phyloP scores from a whole-genome alignment of 2,888 invertebrate species.

The Drosophila cracens region DNA sequence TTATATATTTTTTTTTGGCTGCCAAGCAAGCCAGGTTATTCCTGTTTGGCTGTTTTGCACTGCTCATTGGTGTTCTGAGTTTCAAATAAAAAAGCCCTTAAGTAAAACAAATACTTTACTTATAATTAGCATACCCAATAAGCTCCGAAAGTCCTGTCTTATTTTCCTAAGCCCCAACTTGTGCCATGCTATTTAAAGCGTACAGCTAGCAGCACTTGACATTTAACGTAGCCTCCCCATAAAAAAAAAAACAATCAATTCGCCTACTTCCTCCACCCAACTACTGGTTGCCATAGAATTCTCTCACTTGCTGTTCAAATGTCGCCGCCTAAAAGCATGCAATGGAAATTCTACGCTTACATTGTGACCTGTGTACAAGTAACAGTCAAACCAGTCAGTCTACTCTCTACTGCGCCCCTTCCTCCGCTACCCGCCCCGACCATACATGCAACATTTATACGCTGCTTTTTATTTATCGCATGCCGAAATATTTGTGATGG shows the following conservation, averaged over 20 bases:
- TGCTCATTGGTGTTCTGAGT: not conserved
- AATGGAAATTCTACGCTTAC: constrained; percentile 35
- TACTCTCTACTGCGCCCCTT: not conserved
- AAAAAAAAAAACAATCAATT: constrained; percentile 42
- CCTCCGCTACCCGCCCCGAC: not conserved
- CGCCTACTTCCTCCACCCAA: not conserved
- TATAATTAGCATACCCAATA: not conserved
- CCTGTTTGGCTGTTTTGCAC: not conserved
- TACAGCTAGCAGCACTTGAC: constrained; percentile 20
- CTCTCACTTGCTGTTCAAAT: constrained; percentile 33
- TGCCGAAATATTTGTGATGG: constrained; percentile 65
- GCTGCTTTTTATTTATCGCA: constrained; percentile 29
- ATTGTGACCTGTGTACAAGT: constrained; percentile 40
- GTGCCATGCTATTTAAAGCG: constrained; percentile 20
- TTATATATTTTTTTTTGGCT: not conserved
- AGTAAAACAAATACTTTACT: not conserved
- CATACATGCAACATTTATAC: constrained; percentile 23
- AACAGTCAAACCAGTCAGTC: constrained; percentile 6
- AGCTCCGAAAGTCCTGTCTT: not conserved
- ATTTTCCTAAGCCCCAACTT: not conserved
- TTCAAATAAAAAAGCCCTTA: not conserved
- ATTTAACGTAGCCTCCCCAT: constrained; percentile 14
- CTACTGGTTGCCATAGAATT: constrained; percentile 24
- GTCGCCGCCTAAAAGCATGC: constrained; percentile 58
- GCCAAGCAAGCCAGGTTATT: not conserved